Evolutionary conservation across 2,797 vertebrate species (phyloP), one percentile per base, ranked within the genome.

Genomic region (Cyclura pinguis): DNA sequence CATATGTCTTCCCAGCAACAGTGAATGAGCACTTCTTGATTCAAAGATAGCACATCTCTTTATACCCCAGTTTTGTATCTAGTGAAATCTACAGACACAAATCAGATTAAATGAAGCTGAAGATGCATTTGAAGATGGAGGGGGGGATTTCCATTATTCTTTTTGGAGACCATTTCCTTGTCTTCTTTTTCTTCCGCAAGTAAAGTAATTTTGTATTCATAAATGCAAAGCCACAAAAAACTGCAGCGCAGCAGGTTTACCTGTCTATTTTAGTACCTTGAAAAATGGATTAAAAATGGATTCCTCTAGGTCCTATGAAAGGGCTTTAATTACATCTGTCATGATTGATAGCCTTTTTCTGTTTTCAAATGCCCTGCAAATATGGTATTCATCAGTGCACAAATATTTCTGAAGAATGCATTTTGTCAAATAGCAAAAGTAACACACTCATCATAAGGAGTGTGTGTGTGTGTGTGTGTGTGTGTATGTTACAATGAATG

Each of bases 261-360:
- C 69, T 72, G 52, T 80, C 64, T 81, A 80, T 90, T 90, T 90
- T 85, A 81, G 84, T 85, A 59, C 84, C 62, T 74, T 90, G 84
- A 32, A 50, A 88, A 38, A 22, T 7, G 76, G 62, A 90, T 90
- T 0, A 85, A 88, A 92, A 85, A 69, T 10, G 3, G 35, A 94
- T 88, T 52, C 1, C 8, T 86, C 38, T 24, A 72, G 50, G 78
- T 91, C 27, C 12, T 89, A 16, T 85, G 42, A 74, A 92, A 88
- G 2, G 87, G 5, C 38, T 90, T 86, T 90, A 86, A 91, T 87
- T 87, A 83, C 47, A 77, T 13, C 22, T 86, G 67, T 55, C 52
- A 50, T 73, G 55, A 81, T 81, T 86, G 77, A 89, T 78, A 78
- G 27, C 55, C 47, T 47, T 78, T 67, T 89, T 89, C 74, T 69